Percentiles rank a stretch among this genome's conserved stretches.
These are phyloP conservation scores for Caloenas nicobarica DNA, from an alignment of 2,113 vertebrate genomes.

Conservation along the genomic window DNA sequence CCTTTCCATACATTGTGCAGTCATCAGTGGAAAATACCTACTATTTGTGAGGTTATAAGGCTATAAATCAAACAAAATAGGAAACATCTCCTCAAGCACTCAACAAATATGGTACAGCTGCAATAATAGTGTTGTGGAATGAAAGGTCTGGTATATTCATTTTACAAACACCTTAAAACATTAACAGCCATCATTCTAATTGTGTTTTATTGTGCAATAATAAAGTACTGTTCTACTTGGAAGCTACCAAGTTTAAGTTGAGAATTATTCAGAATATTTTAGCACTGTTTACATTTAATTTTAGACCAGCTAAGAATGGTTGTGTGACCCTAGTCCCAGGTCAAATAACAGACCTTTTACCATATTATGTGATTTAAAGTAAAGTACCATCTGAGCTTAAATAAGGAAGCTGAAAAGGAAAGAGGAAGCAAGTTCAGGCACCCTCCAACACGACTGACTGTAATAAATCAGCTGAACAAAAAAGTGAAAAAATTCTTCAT, in stretches of 20 bases:
- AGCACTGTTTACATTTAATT: conserved; percentile 54
- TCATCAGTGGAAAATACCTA: conserved; percentile 39
- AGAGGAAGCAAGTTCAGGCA: conserved; percentile 62
- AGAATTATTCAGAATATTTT: conserved; percentile 13
- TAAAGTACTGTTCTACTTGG: conserved; percentile 37
- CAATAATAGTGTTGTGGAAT: conserved; percentile 48
- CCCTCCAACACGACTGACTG: not conserved
- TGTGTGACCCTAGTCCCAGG: conserved; percentile 37
- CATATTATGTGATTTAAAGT: conserved; percentile 44
- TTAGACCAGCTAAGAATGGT: conserved; percentile 39
- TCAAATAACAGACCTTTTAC: conserved; percentile 61
- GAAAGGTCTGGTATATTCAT: conserved; percentile 5
- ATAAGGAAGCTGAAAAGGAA: conserved; percentile 66
- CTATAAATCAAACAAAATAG: conserved; percentile 65
- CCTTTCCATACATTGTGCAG: conserved; percentile 21
- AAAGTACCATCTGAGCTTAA: conserved; percentile 52
- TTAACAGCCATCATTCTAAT: not conserved
- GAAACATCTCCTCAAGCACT: conserved; percentile 50
- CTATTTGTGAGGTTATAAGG: not conserved
- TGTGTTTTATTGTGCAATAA: not conserved
- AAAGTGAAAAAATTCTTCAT: conserved; percentile 27
- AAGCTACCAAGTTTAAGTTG: not conserved
- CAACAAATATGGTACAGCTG: conserved; percentile 40
- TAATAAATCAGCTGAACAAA: conserved; percentile 50
- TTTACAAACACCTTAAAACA: conserved; percentile 26